Conservation (phyloP, 2,797 vertebrate species). For the Pagetopsis macropterus region DNA sequence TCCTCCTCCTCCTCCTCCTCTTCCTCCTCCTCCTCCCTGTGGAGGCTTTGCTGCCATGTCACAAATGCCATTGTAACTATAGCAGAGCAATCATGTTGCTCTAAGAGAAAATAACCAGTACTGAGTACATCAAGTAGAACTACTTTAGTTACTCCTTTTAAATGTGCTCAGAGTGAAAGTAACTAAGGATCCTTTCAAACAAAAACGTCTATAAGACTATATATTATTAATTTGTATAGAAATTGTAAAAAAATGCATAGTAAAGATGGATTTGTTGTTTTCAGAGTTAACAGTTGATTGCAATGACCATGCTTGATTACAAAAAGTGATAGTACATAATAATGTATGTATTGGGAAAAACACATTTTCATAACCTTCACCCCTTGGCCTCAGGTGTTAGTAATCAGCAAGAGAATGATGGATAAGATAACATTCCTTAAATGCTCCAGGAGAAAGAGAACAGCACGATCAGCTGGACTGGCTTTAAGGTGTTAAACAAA, state of each 20-base stretch:
- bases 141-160: not conserved
- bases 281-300: not conserved
- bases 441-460: not conserved
- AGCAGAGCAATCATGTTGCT: constrained; percentile 19
- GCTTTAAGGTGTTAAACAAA: not conserved
- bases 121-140: not conserved
- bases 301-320: not conserved
- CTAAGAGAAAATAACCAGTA: not conserved
- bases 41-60: constrained; percentile 47
- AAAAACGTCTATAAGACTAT: too few relatives aligned
- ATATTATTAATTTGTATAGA: not conserved
- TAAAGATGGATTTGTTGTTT: not conserved
- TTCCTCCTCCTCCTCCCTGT: constrained; percentile 2
- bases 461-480: not conserved
- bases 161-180: not conserved
- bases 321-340: too few relatives aligned
- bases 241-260: not conserved
- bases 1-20: constrained; percentile 14
- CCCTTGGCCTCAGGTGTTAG: not conserved
- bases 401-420: not conserved
- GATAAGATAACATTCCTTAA: not conserved
- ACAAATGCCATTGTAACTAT: constrained; percentile 51
- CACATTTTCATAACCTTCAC: not conserved
- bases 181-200: not conserved
- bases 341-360: not conserved